Evolutionary conservation across 2,888 invertebrate species (phyloP).

Genomic region (Dione vanillae): DNA sequence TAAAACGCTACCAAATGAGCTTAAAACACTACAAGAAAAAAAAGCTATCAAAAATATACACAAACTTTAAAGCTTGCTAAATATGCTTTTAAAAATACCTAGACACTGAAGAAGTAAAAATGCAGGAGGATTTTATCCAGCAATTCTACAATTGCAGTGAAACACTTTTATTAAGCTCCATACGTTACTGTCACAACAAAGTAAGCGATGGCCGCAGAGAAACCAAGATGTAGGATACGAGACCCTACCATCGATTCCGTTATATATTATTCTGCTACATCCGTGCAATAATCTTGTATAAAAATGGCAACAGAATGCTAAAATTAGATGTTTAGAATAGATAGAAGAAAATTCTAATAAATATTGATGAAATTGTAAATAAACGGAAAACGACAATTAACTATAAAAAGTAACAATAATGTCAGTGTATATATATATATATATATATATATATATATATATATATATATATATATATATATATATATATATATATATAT

Average conservation of each 20-base stretch:
- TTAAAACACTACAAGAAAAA: no score
- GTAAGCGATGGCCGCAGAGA: slow-evolving; percentile 58
- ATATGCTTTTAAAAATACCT: slow-evolving; percentile 29
- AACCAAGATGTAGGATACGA: slow-evolving; percentile 48
- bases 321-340: not conserved
- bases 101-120: slow-evolving; percentile 30
- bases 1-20: no score
- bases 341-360: no score
- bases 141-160: slow-evolving; percentile 44
- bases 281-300: not conserved
- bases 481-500: no score
- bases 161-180: slow-evolving; percentile 63
- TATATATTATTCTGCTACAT: slow-evolving; percentile 8
- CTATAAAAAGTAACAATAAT: no score
- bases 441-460: no score
- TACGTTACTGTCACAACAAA: slow-evolving; percentile 57
- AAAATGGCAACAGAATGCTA: not conserved
- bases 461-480: no score
- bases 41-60: not conserved
- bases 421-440: no score
- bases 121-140: slow-evolving; percentile 31
- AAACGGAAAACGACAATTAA: no score
- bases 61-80: slow-evolving; percentile 7
- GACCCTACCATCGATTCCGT: slow-evolving; percentile 22
- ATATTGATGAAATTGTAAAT: no score